Evolutionary conservation across 2,113 vertebrate genomes (phyloP), one percentile per base, ranked within the genome.

Genomic region (Hucho hucho): DNA sequence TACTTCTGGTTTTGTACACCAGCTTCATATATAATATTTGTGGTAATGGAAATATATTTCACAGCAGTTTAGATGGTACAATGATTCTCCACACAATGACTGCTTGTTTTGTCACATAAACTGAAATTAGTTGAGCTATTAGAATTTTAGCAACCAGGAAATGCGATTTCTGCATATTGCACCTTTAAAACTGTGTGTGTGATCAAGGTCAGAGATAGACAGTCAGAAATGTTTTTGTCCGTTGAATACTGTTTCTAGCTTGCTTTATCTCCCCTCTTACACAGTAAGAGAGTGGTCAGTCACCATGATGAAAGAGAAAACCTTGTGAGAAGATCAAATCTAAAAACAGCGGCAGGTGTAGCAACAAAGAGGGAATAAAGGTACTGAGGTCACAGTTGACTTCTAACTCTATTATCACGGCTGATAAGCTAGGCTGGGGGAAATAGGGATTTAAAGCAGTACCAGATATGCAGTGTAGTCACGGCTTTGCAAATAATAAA

Each of bases 181-280:
- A 43, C 37, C 32, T 59, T 73, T 59, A 79, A 83, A 83, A 75
- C 67, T 81, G 71, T 79, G 73, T 79, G 20, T 43, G 49, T 26
- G 26, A 70, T 64, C 61, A 75, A 72, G 59, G 26, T 37, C 26
- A 78, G 70, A 71, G 66, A 59, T n/a, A 59, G 56, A 20, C 59
- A 1, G 49, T 53, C 37, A 43, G 37, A 43, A 53, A 53, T 53
- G 49, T 53, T 63, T 9, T 16, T 63, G n/a, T 63, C 9, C 3
- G 6, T 63, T 25, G 3, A 7, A 22, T 22, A 64, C 32, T 61
- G 18, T 73, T 69, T 69, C 63, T 37, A 37, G 26, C 18, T 28
- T 53, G n/a, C 53, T 73, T 53, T 5, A 53, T 53, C 16, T 18
- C 49, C 49, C 49, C 49, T 4, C 49, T 53, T 53, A 18, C n/a